These are phyloP conservation scores for Pseudanteris insignis DNA, from an alignment of 2,888 invertebrate species.

Conservation along the genomic window DNA sequence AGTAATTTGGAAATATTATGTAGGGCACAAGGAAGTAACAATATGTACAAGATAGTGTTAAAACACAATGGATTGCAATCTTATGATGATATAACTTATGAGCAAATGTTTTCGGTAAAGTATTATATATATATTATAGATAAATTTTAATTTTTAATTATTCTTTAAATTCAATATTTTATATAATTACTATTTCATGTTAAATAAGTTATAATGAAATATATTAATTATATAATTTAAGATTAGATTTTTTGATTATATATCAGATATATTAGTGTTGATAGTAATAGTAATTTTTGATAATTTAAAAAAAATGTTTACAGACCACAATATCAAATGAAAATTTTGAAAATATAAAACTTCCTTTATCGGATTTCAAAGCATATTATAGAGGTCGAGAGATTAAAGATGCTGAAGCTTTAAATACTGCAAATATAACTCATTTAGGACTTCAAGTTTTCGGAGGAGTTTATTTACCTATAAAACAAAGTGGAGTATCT, in stretches of 20 bases:
- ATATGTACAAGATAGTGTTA: conserved; percentile 72
- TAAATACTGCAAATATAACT: conserved; percentile 71
- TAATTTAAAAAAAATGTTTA: too few relatives aligned
- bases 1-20: conserved; percentile 69
- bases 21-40: conserved; percentile 71
- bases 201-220: too few relatives aligned
- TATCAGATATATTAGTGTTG: too few relatives aligned
- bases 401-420: conserved; percentile 69
- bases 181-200: too few relatives aligned
- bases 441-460: conserved; percentile 74
- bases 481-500: conserved; percentile 73
- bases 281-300: conserved; percentile 3
- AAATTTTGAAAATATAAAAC: conserved; percentile 68
- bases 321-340: conserved; percentile 68
- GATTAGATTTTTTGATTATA: too few relatives aligned
- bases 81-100: conserved; percentile 72
- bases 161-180: too few relatives aligned
- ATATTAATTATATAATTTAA: too few relatives aligned
- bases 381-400: conserved; percentile 72
- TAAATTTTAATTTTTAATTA: too few relatives aligned
- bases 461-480: conserved; percentile 73
- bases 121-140: too few relatives aligned
- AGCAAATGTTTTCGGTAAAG: conserved; percentile 67
- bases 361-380: conserved; percentile 71
- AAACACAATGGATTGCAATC: conserved; percentile 70